Conservation (phyloP, 2,113 vertebrate species). For the Uria aalge region DNA sequence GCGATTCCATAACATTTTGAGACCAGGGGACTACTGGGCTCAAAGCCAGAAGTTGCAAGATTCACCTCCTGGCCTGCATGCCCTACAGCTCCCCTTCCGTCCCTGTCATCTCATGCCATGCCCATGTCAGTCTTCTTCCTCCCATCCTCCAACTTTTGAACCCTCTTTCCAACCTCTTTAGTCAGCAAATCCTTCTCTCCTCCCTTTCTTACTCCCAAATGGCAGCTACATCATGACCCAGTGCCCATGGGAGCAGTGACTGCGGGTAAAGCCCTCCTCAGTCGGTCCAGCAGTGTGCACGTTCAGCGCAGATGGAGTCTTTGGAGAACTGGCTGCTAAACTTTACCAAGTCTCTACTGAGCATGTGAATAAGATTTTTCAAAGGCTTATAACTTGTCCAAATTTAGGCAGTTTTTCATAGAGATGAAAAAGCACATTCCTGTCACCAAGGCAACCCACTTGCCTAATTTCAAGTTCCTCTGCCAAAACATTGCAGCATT, state of each 20-base stretch:
- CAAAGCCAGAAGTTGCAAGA: neutral
- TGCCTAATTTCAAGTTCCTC: constrained; percentile 9
- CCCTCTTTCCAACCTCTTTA: neutral
- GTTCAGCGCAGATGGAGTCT: neutral
- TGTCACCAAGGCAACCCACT: constrained; percentile 5
- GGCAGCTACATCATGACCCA: neutral
- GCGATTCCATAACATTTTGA: neutral
- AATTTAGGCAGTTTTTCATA: constrained; percentile 22
- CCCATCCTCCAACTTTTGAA: neutral
- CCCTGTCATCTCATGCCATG: neutral
- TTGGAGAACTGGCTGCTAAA: neutral
- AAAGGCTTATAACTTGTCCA: constrained; percentile 28
- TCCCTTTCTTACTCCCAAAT: neutral
- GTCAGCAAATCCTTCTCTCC: neutral
- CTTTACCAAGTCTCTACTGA: neutral
- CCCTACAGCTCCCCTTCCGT: rapidly evolving
- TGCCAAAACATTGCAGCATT: neutral
- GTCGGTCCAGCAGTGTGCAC: neutral
- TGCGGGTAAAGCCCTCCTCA: neutral
- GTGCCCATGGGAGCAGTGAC: neutral
- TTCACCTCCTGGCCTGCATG: neutral
- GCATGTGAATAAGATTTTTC: constrained; percentile 3
- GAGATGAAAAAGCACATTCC: constrained; percentile 15
- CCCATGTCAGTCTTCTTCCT: neutral
- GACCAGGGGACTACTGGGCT: neutral